Conservation (phyloP, 2,797 vertebrate genomes). For the Clangula hyemalis region DNA sequence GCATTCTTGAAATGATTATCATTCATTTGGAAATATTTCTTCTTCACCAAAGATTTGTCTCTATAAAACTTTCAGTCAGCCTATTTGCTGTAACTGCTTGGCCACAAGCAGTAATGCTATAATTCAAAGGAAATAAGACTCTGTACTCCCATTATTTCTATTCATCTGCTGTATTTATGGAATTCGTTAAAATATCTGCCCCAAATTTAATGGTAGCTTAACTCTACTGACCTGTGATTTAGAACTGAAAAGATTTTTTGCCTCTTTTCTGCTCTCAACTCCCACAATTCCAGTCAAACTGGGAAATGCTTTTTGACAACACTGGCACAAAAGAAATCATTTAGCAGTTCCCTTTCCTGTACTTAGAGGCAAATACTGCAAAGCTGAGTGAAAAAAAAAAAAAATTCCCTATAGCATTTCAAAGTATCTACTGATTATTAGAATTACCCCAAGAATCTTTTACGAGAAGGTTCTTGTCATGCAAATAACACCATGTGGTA, state of each 20-base stretch:
- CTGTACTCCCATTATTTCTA: not conserved
- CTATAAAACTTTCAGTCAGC: not conserved
- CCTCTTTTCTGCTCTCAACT: not conserved
- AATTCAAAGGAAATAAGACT: constrained; percentile 17
- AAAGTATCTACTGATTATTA: constrained; percentile 44
- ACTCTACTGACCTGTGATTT: constrained; percentile 25
- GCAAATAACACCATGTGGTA: not conserved
- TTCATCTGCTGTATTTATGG: not conserved
- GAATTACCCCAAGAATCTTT: constrained; percentile 18
- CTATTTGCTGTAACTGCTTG: not conserved
- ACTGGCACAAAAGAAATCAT: constrained; percentile 5
- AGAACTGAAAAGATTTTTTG: not conserved
- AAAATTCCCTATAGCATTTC: no score
- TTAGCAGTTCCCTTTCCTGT: constrained; percentile 24
- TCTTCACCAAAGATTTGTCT: not conserved
- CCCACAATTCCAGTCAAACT: not conserved
- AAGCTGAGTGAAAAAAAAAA: constrained; percentile 13
- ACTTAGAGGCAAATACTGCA: constrained; percentile 42
- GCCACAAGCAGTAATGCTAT: not conserved
- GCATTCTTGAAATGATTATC: not conserved
- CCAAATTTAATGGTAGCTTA: constrained; percentile 32
- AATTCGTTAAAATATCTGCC: constrained; percentile 19
- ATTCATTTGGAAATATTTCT: not conserved
- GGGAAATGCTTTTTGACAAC: constrained; percentile 23
- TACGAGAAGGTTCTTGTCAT: not conserved